Base-by-base conservation (phyloP, 2,797 vertebrate genomes). In the Silurus lanzhouensis region DNA sequence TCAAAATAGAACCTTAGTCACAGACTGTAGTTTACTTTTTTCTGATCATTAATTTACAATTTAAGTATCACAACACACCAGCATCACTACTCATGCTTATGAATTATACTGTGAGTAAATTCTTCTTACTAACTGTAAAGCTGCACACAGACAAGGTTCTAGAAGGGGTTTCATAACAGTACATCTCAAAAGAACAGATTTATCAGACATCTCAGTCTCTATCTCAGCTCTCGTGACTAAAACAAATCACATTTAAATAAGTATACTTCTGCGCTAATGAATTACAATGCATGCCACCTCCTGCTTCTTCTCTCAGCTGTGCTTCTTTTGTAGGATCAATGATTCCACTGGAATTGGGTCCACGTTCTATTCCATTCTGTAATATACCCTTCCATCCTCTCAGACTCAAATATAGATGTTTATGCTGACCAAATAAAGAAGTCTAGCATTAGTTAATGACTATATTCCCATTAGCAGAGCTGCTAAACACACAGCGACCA, bases 101-200 rank as follows among this genome's bases (percentile, higher is more conserved):
- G 2, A n/a, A 25, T 9, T 67, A 68, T 91, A 89, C 57, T 64
- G 61, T 63, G 64, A 38, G 75, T 14, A 13, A 13, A 55, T 3
- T 27, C 72, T 75, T 67, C n/a, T 60, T 79, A 46, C 22, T 17
- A 64, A 90, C 87, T 89, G 52, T 91, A 85, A 89, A 82, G 84
- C 87, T 80, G 55, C 52, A 77, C 31, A 22, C 57, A 86, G 87
- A 87, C 90, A 80, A 84, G 20, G 72, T n/a, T 83, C 71, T 82
- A 60, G 46, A 71, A 15, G 44, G 58, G 31, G 31, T 75, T 68
- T 66, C 60, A 48, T 25, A 25, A 12, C 57, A 78, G 52, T 72
- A 22, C 19, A 72, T 48, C 55, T 60, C 25, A 20, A 77, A 77
- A 60, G 20, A 63, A 76, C 8, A 60, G n/a, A 55, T 25, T 75